These are phyloP conservation scores for Acanthococcus lagerstroemiae DNA, from an alignment of 2,888 invertebrate species.

Conservation along the genomic window DNA sequence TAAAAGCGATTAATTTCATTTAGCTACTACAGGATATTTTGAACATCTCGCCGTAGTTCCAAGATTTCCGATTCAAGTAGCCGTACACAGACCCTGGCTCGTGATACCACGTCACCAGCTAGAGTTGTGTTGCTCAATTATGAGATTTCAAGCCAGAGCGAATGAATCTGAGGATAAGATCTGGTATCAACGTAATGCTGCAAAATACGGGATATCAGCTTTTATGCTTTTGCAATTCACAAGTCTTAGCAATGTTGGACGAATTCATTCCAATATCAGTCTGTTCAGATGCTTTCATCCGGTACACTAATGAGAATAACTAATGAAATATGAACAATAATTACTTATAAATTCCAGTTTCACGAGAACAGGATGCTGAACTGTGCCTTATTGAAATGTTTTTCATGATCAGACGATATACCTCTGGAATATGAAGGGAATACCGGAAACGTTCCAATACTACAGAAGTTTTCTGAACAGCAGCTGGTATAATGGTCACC, in stretches of 20 bases:
- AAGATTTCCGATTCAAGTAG: slow-evolving; percentile 61
- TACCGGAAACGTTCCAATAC: slow-evolving; percentile 66
- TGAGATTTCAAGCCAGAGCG: slow-evolving; percentile 94
- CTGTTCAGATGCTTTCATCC: not conserved
- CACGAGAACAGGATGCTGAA: slow-evolving; percentile 84
- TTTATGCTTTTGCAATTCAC: not conserved
- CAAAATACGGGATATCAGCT: not conserved
- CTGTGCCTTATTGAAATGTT: too few species aligned
- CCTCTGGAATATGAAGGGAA: slow-evolving; percentile 44
- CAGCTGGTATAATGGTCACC: slow-evolving; percentile 49
- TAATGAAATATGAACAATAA: too few species aligned
- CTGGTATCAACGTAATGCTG: slow-evolving; percentile 77
- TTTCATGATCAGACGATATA: too few species aligned
- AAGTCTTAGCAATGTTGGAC: too few species aligned
- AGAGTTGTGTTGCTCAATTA: slow-evolving; percentile 83
- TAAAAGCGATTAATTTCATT: slow-evolving; percentile 85
- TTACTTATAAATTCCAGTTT: slow-evolving; percentile 79
- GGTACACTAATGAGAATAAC: not conserved
- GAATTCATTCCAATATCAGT: too few species aligned
- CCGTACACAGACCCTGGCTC: slow-evolving; percentile 84
- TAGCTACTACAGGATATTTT: slow-evolving; percentile 67
- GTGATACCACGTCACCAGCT: slow-evolving; percentile 91
- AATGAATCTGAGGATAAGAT: slow-evolving; percentile 86
- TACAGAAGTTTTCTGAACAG: slow-evolving; percentile 68
- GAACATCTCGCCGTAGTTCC: slow-evolving; percentile 72